Evolutionary conservation across 2,113 vertebrate genomes (phyloP).

Genomic region (Entelurus aequoreus): DNA sequence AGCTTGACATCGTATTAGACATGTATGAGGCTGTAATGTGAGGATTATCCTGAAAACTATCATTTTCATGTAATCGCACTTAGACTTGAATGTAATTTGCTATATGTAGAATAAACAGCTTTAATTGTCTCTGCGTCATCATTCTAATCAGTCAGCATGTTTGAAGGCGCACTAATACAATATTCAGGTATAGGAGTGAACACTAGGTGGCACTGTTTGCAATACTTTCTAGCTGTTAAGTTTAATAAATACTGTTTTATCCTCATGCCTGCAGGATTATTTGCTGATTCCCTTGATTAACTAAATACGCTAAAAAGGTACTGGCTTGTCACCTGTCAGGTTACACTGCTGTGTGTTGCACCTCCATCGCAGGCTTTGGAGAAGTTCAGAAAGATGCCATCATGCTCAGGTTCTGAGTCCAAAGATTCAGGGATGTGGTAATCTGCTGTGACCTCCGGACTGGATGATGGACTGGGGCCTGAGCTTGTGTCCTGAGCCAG

Average conservation of each 20-base stretch:
- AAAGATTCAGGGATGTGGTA: constrained; percentile 74
- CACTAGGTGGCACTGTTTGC: constrained; percentile 26
- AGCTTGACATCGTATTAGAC: neutral
- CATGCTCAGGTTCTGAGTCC: constrained; percentile 80
- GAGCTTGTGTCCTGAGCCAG: constrained; percentile 62
- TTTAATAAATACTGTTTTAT: neutral
- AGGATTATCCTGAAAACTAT: neutral
- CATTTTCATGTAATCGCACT: neutral
- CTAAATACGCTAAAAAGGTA: neutral
- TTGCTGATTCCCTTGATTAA: neutral
- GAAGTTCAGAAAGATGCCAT: constrained; percentile 93
- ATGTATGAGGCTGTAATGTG: neutral
- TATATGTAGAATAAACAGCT: neutral
- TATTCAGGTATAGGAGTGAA: neutral
- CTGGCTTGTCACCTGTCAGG: constrained; percentile 14
- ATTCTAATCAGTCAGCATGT: neutral
- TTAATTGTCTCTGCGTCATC: neutral
- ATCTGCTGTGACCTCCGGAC: constrained; percentile 79
- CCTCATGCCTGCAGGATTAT: neutral
- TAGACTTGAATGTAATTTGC: neutral
- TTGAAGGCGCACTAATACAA: neutral
- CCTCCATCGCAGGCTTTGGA: constrained; percentile 58
- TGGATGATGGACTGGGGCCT: constrained; percentile 68
- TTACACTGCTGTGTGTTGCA: constrained; percentile 64
- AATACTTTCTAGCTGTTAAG: neutral